These are phyloP conservation scores for Mesoligia furuncula DNA, from an alignment of 2,888 invertebrate species.

Conservation along the genomic window DNA sequence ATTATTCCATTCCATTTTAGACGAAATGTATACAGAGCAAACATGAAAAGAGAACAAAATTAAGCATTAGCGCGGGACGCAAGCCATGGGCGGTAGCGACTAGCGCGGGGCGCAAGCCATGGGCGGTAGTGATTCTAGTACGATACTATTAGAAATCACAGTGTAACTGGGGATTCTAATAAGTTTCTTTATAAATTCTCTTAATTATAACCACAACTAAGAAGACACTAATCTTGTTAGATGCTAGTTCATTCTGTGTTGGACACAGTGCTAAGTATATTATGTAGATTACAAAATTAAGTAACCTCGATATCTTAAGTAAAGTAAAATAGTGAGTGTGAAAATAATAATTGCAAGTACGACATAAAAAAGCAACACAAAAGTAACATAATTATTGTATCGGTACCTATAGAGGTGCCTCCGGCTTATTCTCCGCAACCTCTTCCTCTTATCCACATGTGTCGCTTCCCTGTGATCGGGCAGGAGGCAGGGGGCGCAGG, in stretches of 20 bases:
- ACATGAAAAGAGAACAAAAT: slow-evolving; percentile 90
- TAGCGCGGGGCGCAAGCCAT: slow-evolving; percentile 69
- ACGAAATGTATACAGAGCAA: slow-evolving; percentile 89
- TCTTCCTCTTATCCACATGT: slow-evolving; percentile 60
- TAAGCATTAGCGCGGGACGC: slow-evolving; percentile 79
- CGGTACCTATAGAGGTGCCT: neutral
- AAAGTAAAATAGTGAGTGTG: neutral
- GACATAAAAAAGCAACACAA: neutral
- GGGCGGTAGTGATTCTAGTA: slow-evolving; percentile 65
- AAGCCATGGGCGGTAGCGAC: slow-evolving; percentile 70
- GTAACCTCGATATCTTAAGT: neutral
- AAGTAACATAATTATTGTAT: neutral
- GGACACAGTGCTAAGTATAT: no score
- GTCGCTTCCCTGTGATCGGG: slow-evolving; percentile 40
- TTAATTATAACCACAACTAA: neutral
- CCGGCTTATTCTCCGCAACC: slow-evolving; percentile 2
- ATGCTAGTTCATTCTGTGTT: neutral
- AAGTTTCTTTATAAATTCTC: neutral
- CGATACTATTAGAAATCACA: neutral
- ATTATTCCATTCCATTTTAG: slow-evolving; percentile 89
- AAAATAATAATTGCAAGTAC: neutral
- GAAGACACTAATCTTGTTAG: neutral
- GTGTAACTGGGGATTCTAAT: neutral
- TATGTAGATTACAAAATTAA: neutral
- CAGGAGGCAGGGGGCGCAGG: slow-evolving; percentile 50